Base-by-base conservation (phyloP, 2,888 invertebrate genomes). In the Drosophila austrosaltans region DNA sequence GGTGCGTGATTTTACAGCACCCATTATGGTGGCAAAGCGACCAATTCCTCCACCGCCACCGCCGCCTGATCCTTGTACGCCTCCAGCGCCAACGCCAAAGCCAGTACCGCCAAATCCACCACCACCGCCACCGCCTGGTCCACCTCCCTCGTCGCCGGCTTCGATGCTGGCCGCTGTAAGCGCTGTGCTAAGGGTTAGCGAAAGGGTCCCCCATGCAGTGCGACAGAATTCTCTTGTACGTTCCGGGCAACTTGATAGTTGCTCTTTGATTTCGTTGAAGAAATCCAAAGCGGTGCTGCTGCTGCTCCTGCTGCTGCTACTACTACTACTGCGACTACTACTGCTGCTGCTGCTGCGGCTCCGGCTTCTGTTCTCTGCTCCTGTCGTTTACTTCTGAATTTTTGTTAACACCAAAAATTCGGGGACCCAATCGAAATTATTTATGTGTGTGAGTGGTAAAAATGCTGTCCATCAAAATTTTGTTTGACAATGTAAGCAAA, bases 161-260 rank as follows among this genome's bases (percentile, higher is more conserved):
- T 82, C 85, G 81, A 87, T 81, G 76, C 80, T 85, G 69, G 82
- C 80, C 72, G 78, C 87, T 63, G 83, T 81, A 64, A 91, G 88
- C 82, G 90, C 88, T 86, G 88, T 88, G 85, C 88, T 90, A 79
- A 90, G 83, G 79, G 91, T 88, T 67, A 79, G 76, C 63, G 89
- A 88, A 53, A 91, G 89, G 66, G 90, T 90, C 76, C 90, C 91
- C 90, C 90, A 90, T 85, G 90, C 91, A 90, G 91, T 87, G 78
- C 91, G 91, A 76, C 91, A 92, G 75, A 91, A 85, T 72, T 85
- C 81, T 62, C 89, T 84, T 68, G 91, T 89, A 81, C 91, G 91
- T 83, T 91, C 91, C 75, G 92, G 92, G 92, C 92, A 92, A 92
- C 92, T 92, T 86, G 91, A 90, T 73, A 92, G 92, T 92, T 92